Evolutionary conservation across 2,797 vertebrate species (phyloP).

Genomic region (Ptychobarbus kaznakovi): DNA sequence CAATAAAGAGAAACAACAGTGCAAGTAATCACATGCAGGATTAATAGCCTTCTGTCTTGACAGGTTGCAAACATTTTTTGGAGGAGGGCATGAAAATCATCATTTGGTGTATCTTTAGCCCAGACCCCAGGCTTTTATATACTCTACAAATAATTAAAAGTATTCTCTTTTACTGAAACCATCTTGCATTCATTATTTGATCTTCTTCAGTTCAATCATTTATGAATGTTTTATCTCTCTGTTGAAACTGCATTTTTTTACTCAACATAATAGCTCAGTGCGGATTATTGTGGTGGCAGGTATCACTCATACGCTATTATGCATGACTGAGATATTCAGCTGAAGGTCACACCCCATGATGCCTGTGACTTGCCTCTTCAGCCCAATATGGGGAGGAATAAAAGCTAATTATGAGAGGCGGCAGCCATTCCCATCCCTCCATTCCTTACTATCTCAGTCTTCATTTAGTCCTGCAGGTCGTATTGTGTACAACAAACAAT

Average conservation of each 20-base stretch:
- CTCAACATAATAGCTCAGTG: slow-evolving; percentile 1
- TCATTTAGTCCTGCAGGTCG: slow-evolving; percentile 51
- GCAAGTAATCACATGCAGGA: neutral
- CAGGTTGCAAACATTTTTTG: slow-evolving; percentile 33
- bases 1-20: neutral
- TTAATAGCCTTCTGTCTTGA: neutral
- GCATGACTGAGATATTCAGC: slow-evolving; percentile 57
- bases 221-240: neutral
- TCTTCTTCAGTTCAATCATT: neutral
- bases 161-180: neutral
- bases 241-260: neutral
- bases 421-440: slow-evolving; percentile 71
- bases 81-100: slow-evolving; percentile 33
- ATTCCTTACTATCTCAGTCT: slow-evolving; percentile 63
- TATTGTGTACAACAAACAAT: slow-evolving; percentile 46
- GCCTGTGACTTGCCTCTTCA: slow-evolving; percentile 71
- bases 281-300: slow-evolving; percentile 36
- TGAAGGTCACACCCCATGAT: slow-evolving; percentile 79
- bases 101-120: neutral
- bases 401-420: slow-evolving; percentile 81
- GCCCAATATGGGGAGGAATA: slow-evolving; percentile 78
- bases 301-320: slow-evolving; percentile 29
- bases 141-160: neutral
- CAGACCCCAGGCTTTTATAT: slow-evolving; percentile 19
- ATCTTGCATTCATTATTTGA: neutral